Base-by-base conservation (phyloP, 2,113 vertebrate species). In the Gavialis gangeticus region DNA sequence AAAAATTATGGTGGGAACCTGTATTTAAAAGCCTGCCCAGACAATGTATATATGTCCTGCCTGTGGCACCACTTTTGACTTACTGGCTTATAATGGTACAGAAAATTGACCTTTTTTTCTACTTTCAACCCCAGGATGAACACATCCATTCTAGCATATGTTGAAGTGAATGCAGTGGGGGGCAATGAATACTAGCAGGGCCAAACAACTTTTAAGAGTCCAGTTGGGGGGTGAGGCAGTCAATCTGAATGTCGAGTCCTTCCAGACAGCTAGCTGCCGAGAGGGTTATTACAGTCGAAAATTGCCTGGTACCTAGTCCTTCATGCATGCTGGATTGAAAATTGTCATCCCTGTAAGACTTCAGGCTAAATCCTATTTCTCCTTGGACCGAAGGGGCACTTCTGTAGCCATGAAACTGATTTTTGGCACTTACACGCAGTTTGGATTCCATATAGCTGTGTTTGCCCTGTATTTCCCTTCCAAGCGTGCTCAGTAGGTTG, bases 111-210 rank as follows among this genome's bases (percentile, higher is more conserved):
- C 21, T 21, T n/a, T 12, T 34, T 58, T 75, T 75, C 71, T 62
- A 28, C 69, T 46, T 71, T 71, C 17, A 73, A 24, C 57, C 28
- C 3, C 12, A 13, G 60, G 79, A 28, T 14, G 59, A 66, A 57
- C 1, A 0, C 28, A 62, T 59, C 19, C 18, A 10, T 22, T 7
- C 34, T 37, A 60, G 22, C 57, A 37, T 24, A 11, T 79, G 21
- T 14, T 21, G 13, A 60, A 79, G 30, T 79, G 34, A 60, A 60
- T 59, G 18, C 46, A 73, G 66, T 16, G 46, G 37, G 37, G 34
- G 2, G 5, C 15, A 0, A 0, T 30, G 24, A 75, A 10, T 46
- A 13, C 67, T 59, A 1, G 0, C 46, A 12, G 37, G 57, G 21
- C 28, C 3, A 0, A 22, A 75, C 5, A 60, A 60, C 34, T 34